phyloP scores from a whole-genome alignment of 2,888 invertebrate genomes.

The Caenorhabditis virilis region DNA sequence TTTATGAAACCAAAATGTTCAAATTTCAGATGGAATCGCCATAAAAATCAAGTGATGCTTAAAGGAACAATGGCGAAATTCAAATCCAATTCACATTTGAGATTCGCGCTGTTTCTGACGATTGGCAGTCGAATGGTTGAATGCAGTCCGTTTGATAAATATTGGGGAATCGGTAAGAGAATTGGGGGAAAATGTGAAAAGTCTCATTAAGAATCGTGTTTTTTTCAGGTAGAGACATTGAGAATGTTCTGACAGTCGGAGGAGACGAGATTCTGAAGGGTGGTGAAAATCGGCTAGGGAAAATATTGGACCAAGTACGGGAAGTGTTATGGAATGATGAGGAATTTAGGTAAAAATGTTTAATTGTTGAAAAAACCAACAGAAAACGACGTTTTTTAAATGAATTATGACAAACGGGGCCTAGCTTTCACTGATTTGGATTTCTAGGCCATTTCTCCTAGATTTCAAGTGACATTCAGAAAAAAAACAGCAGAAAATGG shows the following conservation, averaged over 20 bases:
- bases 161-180: slow-evolving; percentile 50
- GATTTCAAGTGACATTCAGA: too few species aligned
- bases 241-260: not conserved
- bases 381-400: too few species aligned
- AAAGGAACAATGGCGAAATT: slow-evolving; percentile 41
- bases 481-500: too few species aligned
- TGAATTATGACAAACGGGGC: too few species aligned
- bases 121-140: slow-evolving; percentile 41
- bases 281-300: slow-evolving; percentile 22
- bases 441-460: too few species aligned
- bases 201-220: not conserved
- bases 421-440: too few species aligned
- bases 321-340: slow-evolving; percentile 18
- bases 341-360: slow-evolving; percentile 9
- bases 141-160: slow-evolving; percentile 44
- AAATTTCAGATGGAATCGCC: slow-evolving; percentile 39
- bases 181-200: slow-evolving; percentile 1
- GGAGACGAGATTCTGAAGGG: not conserved
- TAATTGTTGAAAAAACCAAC: too few species aligned
- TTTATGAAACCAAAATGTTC: not conserved
- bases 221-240: slow-evolving; percentile 15
- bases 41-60: slow-evolving; percentile 40
- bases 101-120: slow-evolving; percentile 39
- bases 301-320: slow-evolving; percentile 17
- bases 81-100: slow-evolving; percentile 16